Conservation (phyloP, 2,888 invertebrate genomes). For the Euphydryas editha region DNA sequence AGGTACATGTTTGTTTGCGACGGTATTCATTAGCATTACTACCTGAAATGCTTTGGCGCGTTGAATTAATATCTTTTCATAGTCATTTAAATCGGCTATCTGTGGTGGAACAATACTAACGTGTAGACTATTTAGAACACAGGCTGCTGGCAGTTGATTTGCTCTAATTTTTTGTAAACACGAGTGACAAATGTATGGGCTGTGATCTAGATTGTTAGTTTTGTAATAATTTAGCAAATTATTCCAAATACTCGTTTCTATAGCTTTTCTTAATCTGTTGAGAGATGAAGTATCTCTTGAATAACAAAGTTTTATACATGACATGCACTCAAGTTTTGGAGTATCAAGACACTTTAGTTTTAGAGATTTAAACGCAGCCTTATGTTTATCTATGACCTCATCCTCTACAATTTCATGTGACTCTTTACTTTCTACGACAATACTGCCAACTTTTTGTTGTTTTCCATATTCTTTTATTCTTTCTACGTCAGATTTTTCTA, state of each 20-base stretch:
- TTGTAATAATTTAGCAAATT: background rate
- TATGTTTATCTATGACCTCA: background rate
- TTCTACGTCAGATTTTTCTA: background rate
- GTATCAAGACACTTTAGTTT: background rate
- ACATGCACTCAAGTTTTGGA: background rate
- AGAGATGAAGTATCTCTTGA: background rate
- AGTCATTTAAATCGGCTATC: slow-evolving; percentile 28
- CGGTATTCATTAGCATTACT: slow-evolving; percentile 49
- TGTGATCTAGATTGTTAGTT: background rate
- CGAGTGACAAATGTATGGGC: background rate
- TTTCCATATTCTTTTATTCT: background rate
- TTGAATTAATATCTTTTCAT: slow-evolving; percentile 38
- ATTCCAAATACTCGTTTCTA: background rate
- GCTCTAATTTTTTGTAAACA: background rate
- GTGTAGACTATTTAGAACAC: background rate
- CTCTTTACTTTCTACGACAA: background rate
- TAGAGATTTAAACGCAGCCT: background rate
- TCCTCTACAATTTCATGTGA: background rate
- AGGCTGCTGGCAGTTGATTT: background rate
- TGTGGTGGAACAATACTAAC: background rate
- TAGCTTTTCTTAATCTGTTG: background rate
- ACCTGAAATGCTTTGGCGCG: slow-evolving; percentile 56
- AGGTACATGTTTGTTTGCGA: slow-evolving; percentile 50
- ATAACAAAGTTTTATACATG: background rate
- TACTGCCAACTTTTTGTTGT: background rate